These are phyloP conservation scores for Vulpes lagopus DNA, from an alignment of 2,113 vertebrate genomes.

Conservation along the genomic window DNA sequence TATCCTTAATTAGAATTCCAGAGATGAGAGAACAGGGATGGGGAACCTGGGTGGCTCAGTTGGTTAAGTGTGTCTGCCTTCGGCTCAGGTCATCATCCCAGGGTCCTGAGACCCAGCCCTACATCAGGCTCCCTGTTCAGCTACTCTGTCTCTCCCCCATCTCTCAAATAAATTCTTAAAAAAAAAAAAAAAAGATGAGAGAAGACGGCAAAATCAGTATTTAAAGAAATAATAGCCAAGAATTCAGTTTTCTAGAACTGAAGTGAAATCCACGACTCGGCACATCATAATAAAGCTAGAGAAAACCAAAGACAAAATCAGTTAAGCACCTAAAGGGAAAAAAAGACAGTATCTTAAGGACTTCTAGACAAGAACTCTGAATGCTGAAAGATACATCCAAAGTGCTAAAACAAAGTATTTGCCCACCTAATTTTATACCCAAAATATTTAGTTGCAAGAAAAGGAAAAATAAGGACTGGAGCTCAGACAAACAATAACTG, in stretches of 20 bases:
- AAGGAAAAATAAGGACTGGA: constrained; percentile 44
- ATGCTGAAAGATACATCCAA: neutral
- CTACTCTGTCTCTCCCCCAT: too few species aligned
- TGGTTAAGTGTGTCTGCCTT: too few species aligned
- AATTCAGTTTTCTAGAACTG: constrained; percentile 33
- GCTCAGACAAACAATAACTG: neutral
- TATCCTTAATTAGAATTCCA: constrained; percentile 18
- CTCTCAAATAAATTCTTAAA: too few species aligned
- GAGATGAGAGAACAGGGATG: too few species aligned
- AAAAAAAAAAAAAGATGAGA: neutral
- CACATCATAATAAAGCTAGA: constrained; percentile 29
- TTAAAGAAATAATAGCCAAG: constrained; percentile 13
- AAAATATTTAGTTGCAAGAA: neutral
- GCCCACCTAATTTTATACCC: neutral
- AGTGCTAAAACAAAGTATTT: constrained; percentile 12
- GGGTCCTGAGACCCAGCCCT: too few species aligned
- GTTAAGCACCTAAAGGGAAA: neutral
- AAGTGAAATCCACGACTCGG: constrained; percentile 23
- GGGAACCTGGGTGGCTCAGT: too few species aligned
- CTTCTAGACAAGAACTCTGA: neutral
- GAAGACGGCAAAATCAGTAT: constrained; percentile 13
- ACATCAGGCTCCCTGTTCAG: too few species aligned
- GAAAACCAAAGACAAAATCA: constrained; percentile 47
- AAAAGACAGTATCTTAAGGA: neutral
- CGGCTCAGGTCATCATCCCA: too few species aligned